Conservation (phyloP, 2,888 invertebrate species). For the Sceliomorpha sp. region DNA sequence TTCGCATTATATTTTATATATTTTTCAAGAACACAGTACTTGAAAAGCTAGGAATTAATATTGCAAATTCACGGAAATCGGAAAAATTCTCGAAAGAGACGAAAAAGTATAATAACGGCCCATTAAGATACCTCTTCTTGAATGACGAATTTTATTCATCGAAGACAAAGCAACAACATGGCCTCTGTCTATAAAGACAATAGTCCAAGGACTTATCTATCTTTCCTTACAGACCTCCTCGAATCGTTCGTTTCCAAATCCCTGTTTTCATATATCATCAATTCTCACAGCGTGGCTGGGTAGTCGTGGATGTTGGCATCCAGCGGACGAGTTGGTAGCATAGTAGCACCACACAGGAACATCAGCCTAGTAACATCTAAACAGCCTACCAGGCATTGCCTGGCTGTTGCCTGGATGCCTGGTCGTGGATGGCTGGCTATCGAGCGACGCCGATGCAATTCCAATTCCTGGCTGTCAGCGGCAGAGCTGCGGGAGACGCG, state of each 20-base stretch:
- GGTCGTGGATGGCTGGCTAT: constrained; percentile 75
- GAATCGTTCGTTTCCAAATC: constrained; percentile 10
- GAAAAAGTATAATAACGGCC: too few relatives aligned
- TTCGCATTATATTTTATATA: too few relatives aligned
- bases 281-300: constrained; percentile 18
- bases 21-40: too few relatives aligned
- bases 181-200: constrained; percentile 2
- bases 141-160: too few relatives aligned
- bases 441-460: constrained; percentile 81
- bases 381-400: constrained; percentile 54
- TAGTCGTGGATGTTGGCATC: constrained; percentile 13
- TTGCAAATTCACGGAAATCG: too few relatives aligned
- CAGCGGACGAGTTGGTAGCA: not conserved
- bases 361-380: constrained; percentile 55
- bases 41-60: too few relatives aligned
- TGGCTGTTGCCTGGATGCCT: constrained; percentile 57
- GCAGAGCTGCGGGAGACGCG: constrained; percentile 79
- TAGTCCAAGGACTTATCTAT: constrained; percentile 2
- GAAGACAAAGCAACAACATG: constrained; percentile 1
- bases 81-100: too few relatives aligned
- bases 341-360: constrained; percentile 22
- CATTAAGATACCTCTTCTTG: too few relatives aligned
- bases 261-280: constrained; percentile 18
- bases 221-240: not conserved
- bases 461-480: constrained; percentile 81